Conservation (phyloP, 2,797 vertebrate genomes). For the Triplophysa bombifrons region DNA sequence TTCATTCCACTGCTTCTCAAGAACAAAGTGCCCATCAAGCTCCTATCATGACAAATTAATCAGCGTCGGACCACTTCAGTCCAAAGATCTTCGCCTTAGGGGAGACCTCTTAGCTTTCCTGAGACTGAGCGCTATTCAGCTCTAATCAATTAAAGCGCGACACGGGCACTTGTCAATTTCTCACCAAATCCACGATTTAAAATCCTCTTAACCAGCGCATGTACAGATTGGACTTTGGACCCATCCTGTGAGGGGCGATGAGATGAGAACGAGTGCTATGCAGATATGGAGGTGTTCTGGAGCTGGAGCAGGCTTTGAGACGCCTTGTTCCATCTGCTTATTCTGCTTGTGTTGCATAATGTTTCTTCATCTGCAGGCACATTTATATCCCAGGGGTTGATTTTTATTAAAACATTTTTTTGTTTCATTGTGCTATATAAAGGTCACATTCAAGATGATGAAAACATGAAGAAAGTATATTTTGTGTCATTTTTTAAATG, state of each 20-base stretch:
- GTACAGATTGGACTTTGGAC: constrained; percentile 41
- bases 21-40: constrained; percentile 48
- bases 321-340: not conserved
- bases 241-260: constrained; percentile 12
- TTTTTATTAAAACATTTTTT: not conserved
- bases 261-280: constrained; percentile 10
- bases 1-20: constrained; percentile 50
- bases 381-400: not conserved
- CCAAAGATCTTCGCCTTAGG: constrained; percentile 30
- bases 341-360: constrained; percentile 20
- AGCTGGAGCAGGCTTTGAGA: not conserved
- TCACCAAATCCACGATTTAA: constrained; percentile 41
- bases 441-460: not conserved
- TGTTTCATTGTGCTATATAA: not conserved
- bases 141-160: constrained; percentile 53
- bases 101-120: constrained; percentile 37
- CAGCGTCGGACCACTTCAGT: constrained; percentile 32
- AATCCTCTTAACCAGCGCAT: constrained; percentile 40
- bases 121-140: constrained; percentile 17
- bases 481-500: not conserved
- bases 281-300: not conserved
- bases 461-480: not conserved
- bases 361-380: not conserved
- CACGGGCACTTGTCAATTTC: constrained; percentile 44
- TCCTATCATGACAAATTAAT: constrained; percentile 60